Percentiles rank a stretch among this genome's conserved stretches.
These are phyloP conservation scores for Drosophila neotestacea DNA, from an alignment of 2,888 invertebrate genomes.

Conservation along the genomic window DNA sequence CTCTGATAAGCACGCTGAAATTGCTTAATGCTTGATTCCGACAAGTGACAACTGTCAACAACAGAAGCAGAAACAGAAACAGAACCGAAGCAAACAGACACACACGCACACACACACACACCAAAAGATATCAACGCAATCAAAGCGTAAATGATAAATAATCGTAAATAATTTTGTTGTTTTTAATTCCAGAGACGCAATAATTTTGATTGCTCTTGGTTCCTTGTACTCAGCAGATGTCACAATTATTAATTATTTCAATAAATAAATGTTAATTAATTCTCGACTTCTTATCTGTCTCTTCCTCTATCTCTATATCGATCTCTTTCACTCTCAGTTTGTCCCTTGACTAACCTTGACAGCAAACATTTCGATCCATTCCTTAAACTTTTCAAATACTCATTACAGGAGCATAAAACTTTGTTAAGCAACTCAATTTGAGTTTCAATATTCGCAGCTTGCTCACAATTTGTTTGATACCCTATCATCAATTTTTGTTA, in stretches of 20 bases:
- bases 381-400: conserved; percentile 31
- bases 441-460: conserved; percentile 29
- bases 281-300: not conserved
- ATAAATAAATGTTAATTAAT: conserved; percentile 27
- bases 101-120: not conserved
- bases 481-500: not conserved
- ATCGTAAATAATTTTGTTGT: conserved; percentile 64
- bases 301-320: not conserved
- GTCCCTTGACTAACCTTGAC: conserved; percentile 4
- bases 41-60: conserved; percentile 56
- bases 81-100: not conserved
- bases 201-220: not conserved
- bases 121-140: conserved; percentile 59
- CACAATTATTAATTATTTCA: conserved; percentile 24
- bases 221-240: conserved; percentile 9
- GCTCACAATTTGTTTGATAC: conserved; percentile 15
- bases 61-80: conserved; percentile 10
- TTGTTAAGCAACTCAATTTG: conserved; percentile 39
- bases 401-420: conserved; percentile 33
- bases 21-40: conserved; percentile 42
- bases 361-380: conserved; percentile 23
- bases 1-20: conserved; percentile 47
- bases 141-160: conserved; percentile 77
- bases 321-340: not conserved
- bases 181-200: conserved; percentile 59